Conservation (phyloP, 2,888 invertebrate species). For the Palloptera scutellata region DNA sequence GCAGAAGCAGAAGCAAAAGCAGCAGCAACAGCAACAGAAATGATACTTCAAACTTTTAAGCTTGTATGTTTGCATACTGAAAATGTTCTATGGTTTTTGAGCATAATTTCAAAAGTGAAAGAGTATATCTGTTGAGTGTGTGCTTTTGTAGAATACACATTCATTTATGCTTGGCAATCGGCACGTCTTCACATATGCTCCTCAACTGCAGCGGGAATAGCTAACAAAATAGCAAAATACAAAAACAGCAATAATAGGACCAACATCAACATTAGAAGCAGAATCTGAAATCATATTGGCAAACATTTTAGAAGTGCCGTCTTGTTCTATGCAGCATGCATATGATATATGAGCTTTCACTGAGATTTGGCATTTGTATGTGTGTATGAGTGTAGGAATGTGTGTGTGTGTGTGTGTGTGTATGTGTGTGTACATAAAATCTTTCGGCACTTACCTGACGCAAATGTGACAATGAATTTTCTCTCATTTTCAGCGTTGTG, state of each 20-base stretch:
- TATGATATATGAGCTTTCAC: no score
- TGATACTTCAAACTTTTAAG: no score
- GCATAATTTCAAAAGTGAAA: no score
- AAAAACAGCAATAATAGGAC: no score
- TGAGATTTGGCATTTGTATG: not conserved
- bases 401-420: constrained; percentile 7
- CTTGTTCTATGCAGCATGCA: no score
- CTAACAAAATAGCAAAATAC: not conserved
- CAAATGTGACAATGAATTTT: constrained; percentile 44
- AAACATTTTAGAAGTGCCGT: no score
- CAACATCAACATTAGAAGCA: not conserved
- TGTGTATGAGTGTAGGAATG: not conserved
- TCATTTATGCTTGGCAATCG: not conserved
- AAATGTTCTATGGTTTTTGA: no score
- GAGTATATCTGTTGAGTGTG: no score
- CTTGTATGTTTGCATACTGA: no score
- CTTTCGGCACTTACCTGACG: constrained; percentile 37
- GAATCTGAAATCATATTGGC: no score
- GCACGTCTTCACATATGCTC: not conserved
- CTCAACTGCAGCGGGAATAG: not conserved
- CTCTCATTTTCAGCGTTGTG: constrained; percentile 25
- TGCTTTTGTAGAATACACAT: not conserved
- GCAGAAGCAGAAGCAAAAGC: not conserved
- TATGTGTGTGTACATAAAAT: constrained; percentile 32
- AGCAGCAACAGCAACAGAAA: not conserved